A percentile compares a stretch with the other conserved stretches of the same genome.
Conservation (phyloP, 2,888 invertebrate species). For the Chloromyia formosa region DNA sequence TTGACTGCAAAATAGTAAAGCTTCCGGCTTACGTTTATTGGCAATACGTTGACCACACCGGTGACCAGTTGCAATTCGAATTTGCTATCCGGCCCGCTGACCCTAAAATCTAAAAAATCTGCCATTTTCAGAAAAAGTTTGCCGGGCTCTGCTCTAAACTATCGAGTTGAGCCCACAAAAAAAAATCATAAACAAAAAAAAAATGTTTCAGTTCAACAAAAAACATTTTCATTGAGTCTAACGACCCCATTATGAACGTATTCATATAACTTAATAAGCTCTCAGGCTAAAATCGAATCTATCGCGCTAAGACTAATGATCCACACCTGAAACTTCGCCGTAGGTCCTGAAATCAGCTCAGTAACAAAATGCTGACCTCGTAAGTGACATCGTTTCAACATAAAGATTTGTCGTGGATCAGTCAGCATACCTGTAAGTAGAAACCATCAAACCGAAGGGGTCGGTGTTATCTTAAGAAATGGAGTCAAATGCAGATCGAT, state of each 20-base stretch:
- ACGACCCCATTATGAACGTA: not conserved
- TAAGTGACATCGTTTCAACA: conserved; percentile 36
- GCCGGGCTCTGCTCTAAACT: too few species aligned
- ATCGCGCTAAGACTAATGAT: conserved; percentile 32
- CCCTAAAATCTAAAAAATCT: too few species aligned
- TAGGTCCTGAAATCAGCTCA: conserved; percentile 19
- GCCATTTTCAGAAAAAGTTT: too few species aligned
- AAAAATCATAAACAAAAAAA: not conserved
- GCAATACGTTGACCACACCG: too few species aligned
- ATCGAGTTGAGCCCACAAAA: too few species aligned
- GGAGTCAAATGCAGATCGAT: conserved; percentile 31
- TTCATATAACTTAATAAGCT: not conserved
- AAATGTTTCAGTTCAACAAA: not conserved
- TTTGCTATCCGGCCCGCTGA: too few species aligned
- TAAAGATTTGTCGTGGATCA: conserved; percentile 32
- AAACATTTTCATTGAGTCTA: not conserved
- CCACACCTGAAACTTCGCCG: conserved; percentile 26
- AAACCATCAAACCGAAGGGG: not conserved
- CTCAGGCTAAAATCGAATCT: not conserved
- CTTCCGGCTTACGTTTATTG: too few species aligned
- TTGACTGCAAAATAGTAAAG: too few species aligned
- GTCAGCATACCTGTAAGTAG: not conserved
- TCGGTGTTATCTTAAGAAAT: conserved; percentile 22
- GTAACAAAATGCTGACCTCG: conserved; percentile 41
- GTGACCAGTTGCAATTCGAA: too few species aligned